These are phyloP conservation scores for Anthonomus grandis DNA, from an alignment of 1,140 invertebrate genomes.

Conservation along the genomic window DNA sequence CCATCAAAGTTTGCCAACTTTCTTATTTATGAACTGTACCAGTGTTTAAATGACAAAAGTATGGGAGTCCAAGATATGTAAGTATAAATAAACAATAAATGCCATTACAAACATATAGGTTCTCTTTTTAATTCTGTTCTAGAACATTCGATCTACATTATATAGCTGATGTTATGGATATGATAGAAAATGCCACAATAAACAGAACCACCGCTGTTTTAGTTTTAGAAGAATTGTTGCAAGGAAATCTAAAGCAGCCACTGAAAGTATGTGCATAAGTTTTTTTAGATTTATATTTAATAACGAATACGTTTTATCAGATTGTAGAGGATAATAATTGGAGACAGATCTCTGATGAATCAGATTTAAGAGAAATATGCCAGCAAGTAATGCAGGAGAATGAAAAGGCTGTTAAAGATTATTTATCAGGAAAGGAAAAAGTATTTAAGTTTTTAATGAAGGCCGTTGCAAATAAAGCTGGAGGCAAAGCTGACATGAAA, in stretches of 20 bases:
- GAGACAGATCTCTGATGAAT: conserved; percentile 60
- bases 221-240: neutral
- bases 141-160: conserved; percentile 50
- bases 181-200: conserved; percentile 57
- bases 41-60: conserved; percentile 61
- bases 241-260: neutral
- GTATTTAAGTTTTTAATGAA: conserved; percentile 62
- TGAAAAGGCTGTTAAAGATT: conserved; percentile 63
- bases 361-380: conserved; percentile 61
- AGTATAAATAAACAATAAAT: conserved; percentile 32
- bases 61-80: conserved; percentile 58
- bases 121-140: no score
- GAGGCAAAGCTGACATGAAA: conserved; percentile 64
- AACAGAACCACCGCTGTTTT: conserved; percentile 57
- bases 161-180: conserved; percentile 60
- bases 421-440: conserved; percentile 68
- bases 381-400: conserved; percentile 61
- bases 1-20: conserved; percentile 63
- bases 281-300: neutral
- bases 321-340: conserved; percentile 63
- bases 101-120: no score
- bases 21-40: conserved; percentile 63
- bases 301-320: conserved; percentile 41
- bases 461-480: conserved; percentile 56
- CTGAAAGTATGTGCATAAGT: conserved; percentile 17